Conservation (phyloP, 2,888 invertebrate species). For the Yponomeuta cagnagella region DNA sequence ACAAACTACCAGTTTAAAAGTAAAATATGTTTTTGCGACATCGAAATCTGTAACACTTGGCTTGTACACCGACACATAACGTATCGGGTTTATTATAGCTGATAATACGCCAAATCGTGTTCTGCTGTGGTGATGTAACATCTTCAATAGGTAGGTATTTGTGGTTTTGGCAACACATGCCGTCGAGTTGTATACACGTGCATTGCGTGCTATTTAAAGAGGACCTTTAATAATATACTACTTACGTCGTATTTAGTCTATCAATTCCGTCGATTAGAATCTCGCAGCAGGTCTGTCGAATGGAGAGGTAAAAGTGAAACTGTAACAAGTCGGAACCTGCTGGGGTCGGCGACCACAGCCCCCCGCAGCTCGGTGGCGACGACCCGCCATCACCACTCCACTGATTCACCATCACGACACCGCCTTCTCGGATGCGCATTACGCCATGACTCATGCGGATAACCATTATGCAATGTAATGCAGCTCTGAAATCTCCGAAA, state of each 20-base stretch:
- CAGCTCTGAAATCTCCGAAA: background rate
- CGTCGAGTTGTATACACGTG: background rate
- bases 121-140: background rate
- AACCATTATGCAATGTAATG: conserved; percentile 7
- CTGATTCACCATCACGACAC: conserved; percentile 43
- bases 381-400: conserved; percentile 39
- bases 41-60: conserved; percentile 41
- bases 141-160: background rate
- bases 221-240: background rate
- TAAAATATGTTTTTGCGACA: conserved; percentile 48
- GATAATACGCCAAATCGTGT: conserved; percentile 40
- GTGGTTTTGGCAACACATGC: background rate
- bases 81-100: conserved; percentile 22
- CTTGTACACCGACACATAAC: conserved; percentile 30
- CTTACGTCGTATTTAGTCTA: background rate
- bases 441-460: conserved; percentile 14
- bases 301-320: conserved; percentile 57
- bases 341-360: conserved; percentile 64
- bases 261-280: conserved; percentile 6
- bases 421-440: conserved; percentile 27
- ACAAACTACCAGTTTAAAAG: conserved; percentile 64
- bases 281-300: background rate
- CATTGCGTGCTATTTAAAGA: background rate
- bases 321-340: conserved; percentile 70
- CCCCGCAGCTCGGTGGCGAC: conserved; percentile 9